Conservation (phyloP, 2,113 vertebrate genomes). For the Syngnathoides biaculeatus region DNA sequence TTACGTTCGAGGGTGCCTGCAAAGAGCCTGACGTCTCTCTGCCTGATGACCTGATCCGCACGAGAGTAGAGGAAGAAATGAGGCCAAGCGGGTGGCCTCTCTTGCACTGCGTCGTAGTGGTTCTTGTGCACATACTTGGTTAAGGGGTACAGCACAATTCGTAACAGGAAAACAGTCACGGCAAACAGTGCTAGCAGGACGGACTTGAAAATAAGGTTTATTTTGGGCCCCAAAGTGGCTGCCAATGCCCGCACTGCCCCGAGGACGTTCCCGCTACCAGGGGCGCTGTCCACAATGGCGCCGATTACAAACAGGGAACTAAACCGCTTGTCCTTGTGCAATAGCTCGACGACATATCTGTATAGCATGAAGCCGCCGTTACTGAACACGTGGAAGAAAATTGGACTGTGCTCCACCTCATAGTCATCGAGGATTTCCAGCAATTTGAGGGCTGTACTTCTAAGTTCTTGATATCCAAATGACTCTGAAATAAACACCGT, state of each 20-base stretch:
- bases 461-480: constrained; percentile 86
- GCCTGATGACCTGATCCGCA: constrained; percentile 78
- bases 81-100: constrained; percentile 81
- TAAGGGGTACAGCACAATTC: constrained; percentile 81
- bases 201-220: constrained; percentile 70
- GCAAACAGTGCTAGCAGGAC: constrained; percentile 75
- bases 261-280: constrained; percentile 80
- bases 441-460: constrained; percentile 76
- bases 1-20: constrained; percentile 68
- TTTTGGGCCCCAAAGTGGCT: constrained; percentile 68
- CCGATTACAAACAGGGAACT: constrained; percentile 78
- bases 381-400: constrained; percentile 93
- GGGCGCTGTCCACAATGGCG: constrained; percentile 87
- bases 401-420: constrained; percentile 82
- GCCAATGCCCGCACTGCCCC: constrained; percentile 83
- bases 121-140: constrained; percentile 84
- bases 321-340: constrained; percentile 76
- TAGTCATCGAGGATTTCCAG: constrained; percentile 89
- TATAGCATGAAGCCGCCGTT: constrained; percentile 94
- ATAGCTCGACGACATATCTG: constrained; percentile 83
- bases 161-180: constrained; percentile 68
- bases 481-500: constrained; percentile 88
- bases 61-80: constrained; percentile 90
- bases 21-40: constrained; percentile 80
- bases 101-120: constrained; percentile 83